Base-by-base conservation (phyloP, 2,888 invertebrate genomes). In the Calameuta filiformis region DNA sequence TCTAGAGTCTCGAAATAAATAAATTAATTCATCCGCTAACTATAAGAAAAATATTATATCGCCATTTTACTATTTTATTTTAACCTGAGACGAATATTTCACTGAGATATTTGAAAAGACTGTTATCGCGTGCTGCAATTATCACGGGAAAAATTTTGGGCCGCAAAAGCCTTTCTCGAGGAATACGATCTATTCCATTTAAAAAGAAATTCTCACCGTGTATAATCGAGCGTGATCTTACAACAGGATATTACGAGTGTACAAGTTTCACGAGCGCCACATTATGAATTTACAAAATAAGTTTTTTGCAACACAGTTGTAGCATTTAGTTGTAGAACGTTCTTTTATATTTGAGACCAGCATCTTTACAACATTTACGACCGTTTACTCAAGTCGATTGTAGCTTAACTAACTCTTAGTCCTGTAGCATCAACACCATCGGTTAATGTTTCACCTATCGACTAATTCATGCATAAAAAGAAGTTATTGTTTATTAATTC, bases 281-380 rank as follows among this genome's bases (percentile, higher is more conserved):
- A 12, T 33, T 31, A 71, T 34, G 6, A 31, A 71, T 6, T 71
- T 71, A 71, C 31, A 33, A 12, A 33, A 71, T 71, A 71, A 71
- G 71, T 71, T 71, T 71, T 82, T 77, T 79, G 82, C 83, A 85
- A 83, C 81, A 80, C 82, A 82, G 82, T 85, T 84, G 75, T 86
- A 87, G 86, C 85, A 85, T 84, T 88, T 87, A 87, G 86, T 81
- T 80, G 68, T 85, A 84, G 84, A 71, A 81, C 81, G 80, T 84
- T 87, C 84, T 88, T 87, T 88, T 88, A 82, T 87, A 87, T 84
- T 80, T 79, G 31, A 74, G 73, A 79, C 73, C 35, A 78, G 23
- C 37, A 73, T 76, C 68, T 35, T 71, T 40, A 40, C 40, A 56
- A 33, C 37, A 75, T 30, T 40, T 30, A 68, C 33, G 68, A 75